Percentiles rank a stretch among this genome's conserved stretches.
These are phyloP conservation scores for Diploptera punctata DNA, from an alignment of 2,888 invertebrate genomes.

Conservation along the genomic window DNA sequence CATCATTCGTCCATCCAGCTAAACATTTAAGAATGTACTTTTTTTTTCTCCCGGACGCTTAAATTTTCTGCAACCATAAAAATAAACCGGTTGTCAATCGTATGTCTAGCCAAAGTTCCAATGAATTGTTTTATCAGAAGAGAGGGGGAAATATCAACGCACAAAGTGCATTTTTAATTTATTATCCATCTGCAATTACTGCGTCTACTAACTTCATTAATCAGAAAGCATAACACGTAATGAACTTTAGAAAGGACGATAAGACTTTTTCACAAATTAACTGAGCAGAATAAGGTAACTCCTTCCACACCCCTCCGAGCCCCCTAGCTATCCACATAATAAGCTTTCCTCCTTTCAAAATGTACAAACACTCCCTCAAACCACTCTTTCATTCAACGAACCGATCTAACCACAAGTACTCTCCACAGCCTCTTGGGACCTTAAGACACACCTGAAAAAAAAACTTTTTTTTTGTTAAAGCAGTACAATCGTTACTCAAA, in stretches of 20 bases:
- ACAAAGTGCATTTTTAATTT: too few relatives aligned
- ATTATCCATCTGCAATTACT: too few relatives aligned
- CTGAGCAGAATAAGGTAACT: slow-evolving; percentile 26
- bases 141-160: too few relatives aligned
- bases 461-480: slow-evolving; percentile 12
- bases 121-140: too few relatives aligned
- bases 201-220: too few relatives aligned
- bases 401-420: slow-evolving; percentile 22
- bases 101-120: too few relatives aligned
- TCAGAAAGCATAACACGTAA: slow-evolving; percentile 16
- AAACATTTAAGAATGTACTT: too few relatives aligned
- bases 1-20: too few relatives aligned
- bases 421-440: slow-evolving; percentile 19
- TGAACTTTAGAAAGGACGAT: too few relatives aligned
- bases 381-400: slow-evolving; percentile 3
- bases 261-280: slow-evolving; percentile 23
- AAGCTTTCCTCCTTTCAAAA: slow-evolving; percentile 10
- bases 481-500: slow-evolving; percentile 19
- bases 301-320: slow-evolving; percentile 3
- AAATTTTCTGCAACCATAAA: too few relatives aligned
- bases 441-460: not conserved
- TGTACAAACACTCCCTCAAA: slow-evolving; percentile 11
- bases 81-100: too few relatives aligned
- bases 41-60: too few relatives aligned
- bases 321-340: not conserved